A percentile compares a stretch with the other conserved stretches of the same genome.
These are phyloP conservation scores for Listronotus bonariensis DNA, from an alignment of 1,140 invertebrate species.

Conservation along the genomic window DNA sequence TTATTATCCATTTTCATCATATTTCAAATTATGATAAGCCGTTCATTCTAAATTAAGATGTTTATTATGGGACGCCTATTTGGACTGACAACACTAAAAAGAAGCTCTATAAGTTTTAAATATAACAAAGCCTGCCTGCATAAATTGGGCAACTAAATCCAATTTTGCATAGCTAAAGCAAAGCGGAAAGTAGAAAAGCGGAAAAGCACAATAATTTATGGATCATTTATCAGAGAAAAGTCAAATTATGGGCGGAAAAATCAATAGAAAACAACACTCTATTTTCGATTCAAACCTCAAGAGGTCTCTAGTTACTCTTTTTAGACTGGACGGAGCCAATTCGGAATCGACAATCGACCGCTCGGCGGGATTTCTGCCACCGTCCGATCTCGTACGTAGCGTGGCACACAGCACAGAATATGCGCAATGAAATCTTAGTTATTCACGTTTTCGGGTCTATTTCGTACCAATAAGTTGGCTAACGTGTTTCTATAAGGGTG, in stretches of 20 bases:
- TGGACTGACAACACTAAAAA: no score
- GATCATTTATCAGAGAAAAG: slow-evolving; percentile 48
- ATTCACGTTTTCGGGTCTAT: slow-evolving; percentile 51
- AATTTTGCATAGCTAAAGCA: slow-evolving; percentile 1
- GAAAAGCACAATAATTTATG: slow-evolving; percentile 48
- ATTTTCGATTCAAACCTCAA: not conserved
- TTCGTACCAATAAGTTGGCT: slow-evolving; percentile 53
- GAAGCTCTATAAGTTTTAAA: no score
- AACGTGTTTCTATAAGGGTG: slow-evolving; percentile 51
- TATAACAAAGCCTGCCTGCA: no score
- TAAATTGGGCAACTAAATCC: not conserved
- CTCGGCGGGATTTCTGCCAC: slow-evolving; percentile 22
- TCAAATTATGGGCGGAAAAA: slow-evolving; percentile 46
- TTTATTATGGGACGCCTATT: no score
- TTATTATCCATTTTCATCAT: no score
- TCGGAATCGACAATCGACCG: slow-evolving; percentile 29
- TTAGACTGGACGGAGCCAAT: slow-evolving; percentile 20
- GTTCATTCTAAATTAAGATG: no score
- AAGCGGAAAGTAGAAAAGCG: slow-evolving; percentile 22
- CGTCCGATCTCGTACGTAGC: slow-evolving; percentile 15
- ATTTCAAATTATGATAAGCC: no score
- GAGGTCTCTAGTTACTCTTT: slow-evolving; percentile 19
- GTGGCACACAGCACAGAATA: slow-evolving; percentile 37
- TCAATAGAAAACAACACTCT: slow-evolving; percentile 39
- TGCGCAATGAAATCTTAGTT: slow-evolving; percentile 45